Evolutionary conservation across 2,113 vertebrate genomes (phyloP).

Genomic region (Lutjanus erythropterus): DNA sequence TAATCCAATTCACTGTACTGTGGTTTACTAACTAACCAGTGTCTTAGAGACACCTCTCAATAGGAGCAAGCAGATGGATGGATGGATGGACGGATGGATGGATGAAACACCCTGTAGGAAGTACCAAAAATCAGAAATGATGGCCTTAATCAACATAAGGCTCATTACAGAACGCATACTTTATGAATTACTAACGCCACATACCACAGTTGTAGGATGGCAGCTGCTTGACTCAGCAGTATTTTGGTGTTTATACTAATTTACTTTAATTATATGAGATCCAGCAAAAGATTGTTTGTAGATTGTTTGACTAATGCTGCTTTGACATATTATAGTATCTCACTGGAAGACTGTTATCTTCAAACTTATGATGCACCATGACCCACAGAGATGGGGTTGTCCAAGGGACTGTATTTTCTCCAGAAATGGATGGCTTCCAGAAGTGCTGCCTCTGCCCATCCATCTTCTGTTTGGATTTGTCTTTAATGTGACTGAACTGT

Average conservation of each 20-base stretch:
- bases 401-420: too few relatives aligned
- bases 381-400: too few relatives aligned
- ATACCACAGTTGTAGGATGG: not conserved
- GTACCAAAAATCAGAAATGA: not conserved
- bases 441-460: not conserved
- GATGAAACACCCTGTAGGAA: not conserved
- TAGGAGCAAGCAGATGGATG: not conserved
- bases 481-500: not conserved
- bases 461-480: not conserved
- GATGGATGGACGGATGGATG: not conserved
- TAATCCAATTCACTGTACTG: too few relatives aligned
- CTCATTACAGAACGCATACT: not conserved
- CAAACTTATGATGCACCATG: too few relatives aligned
- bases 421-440: too few relatives aligned
- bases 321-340: too few relatives aligned
- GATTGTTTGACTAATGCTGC: too few relatives aligned
- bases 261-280: too few relatives aligned
- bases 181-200: not conserved
- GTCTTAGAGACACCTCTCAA: not conserved
- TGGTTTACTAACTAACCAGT: slow-evolving; percentile 23
- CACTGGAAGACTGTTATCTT: too few relatives aligned
- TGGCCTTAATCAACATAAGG: not conserved
- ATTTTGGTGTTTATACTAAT: slow-evolving; percentile 1
- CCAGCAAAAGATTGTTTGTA: too few relatives aligned
- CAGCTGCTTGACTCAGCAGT: not conserved